These are phyloP conservation scores for Drosophila pseudotalamancana DNA, from an alignment of 2,888 invertebrate species.

Conservation along the genomic window DNA sequence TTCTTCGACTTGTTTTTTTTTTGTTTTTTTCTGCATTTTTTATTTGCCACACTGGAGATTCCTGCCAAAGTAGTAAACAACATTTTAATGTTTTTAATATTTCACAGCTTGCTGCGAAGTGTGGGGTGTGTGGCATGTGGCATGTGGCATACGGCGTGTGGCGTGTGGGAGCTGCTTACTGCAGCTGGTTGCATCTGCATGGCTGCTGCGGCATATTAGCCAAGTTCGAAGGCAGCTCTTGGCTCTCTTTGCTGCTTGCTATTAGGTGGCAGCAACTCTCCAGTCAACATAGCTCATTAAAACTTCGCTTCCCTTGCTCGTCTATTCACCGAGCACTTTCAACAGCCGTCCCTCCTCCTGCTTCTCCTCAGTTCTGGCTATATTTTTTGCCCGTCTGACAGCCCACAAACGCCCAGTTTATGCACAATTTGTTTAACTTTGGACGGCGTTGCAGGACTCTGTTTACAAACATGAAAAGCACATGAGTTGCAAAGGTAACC, in stretches of 20 bases:
- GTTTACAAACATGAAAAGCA: background rate
- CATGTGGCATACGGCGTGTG: background rate
- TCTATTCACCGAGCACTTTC: constrained; percentile 33
- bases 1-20: background rate
- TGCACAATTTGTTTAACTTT: constrained; percentile 39
- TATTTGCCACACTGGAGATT: constrained; percentile 44
- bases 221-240: constrained; percentile 52
- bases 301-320: constrained; percentile 50
- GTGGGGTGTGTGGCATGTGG: background rate
- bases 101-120: constrained; percentile 46
- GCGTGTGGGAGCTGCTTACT: constrained; percentile 1
- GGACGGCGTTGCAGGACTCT: constrained; percentile 14
- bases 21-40: constrained; percentile 11
- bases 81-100: constrained; percentile 78
- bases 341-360: background rate
- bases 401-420: constrained; percentile 22
- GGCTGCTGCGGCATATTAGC: constrained; percentile 43
- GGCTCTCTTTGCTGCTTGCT: constrained; percentile 36
- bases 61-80: constrained; percentile 65
- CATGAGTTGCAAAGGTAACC: background rate
- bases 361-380: no score
- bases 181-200: background rate
- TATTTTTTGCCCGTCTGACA: constrained; percentile 14
- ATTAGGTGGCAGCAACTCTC: constrained; percentile 48
- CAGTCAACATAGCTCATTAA: constrained; percentile 66